A percentile compares a stretch with the other conserved stretches of the same genome.
These are phyloP conservation scores for Hyaena hyaena DNA, from an alignment of 2,113 vertebrate species.

Conservation along the genomic window DNA sequence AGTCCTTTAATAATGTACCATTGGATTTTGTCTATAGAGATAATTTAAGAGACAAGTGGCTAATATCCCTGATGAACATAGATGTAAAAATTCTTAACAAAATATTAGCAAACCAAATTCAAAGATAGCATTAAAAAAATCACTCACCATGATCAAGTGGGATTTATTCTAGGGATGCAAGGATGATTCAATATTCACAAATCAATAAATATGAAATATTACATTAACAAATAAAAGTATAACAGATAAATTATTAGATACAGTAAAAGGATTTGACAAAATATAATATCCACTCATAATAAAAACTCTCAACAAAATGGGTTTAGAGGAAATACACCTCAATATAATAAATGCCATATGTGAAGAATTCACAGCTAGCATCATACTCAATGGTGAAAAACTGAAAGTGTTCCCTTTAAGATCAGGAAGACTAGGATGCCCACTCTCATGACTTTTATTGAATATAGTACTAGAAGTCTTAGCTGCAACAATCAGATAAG, in stretches of 20 bases:
- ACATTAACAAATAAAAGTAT: background rate
- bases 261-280: background rate
- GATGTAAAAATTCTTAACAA: background rate
- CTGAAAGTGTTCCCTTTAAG: background rate
- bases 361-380: background rate
- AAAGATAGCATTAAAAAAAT: background rate
- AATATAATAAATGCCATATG: background rate
- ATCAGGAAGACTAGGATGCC: background rate
- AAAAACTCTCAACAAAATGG: background rate
- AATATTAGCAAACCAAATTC: background rate
- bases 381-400: background rate
- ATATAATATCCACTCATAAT: background rate
- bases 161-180: background rate
- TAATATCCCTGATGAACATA: background rate
- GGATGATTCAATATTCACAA: background rate
- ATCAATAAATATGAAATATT: background rate
- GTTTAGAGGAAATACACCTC: background rate
- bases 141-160: background rate
- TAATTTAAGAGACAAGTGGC: conserved; percentile 50
- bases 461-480: background rate
- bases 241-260: background rate
- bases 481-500: background rate
- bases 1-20: conserved; percentile 52
- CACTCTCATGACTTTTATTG: background rate
- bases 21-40: conserved; percentile 55